Evolutionary conservation across 2,888 invertebrate species (phyloP).

Genomic region (Gari tellinella): DNA sequence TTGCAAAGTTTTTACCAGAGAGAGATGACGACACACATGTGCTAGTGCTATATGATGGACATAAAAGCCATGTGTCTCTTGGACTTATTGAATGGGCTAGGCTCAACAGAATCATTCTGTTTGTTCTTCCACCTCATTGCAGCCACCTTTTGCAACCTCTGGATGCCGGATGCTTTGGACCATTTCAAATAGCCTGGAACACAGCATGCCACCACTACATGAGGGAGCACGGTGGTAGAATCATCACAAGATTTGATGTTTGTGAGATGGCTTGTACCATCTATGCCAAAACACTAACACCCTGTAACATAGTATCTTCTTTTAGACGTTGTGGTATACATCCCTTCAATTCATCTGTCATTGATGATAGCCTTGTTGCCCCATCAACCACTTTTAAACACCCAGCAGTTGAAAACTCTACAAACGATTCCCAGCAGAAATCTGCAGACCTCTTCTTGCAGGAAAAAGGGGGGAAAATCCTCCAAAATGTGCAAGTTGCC

Average conservation of each 20-base stretch:
- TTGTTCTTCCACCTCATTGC: slow-evolving; percentile 55
- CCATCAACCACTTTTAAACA: slow-evolving; percentile 2
- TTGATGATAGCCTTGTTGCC: background rate
- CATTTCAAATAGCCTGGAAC: slow-evolving; percentile 17
- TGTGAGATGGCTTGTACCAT: too few species aligned
- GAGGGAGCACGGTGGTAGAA: slow-evolving; percentile 3
- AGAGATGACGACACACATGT: slow-evolving; percentile 5
- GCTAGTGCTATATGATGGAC: slow-evolving; percentile 37
- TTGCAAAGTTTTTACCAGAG: slow-evolving; percentile 20
- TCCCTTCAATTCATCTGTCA: slow-evolving; percentile 22
- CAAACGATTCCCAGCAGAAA: background rate
- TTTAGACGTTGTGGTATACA: slow-evolving; percentile 23
- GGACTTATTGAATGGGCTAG: slow-evolving; percentile 38
- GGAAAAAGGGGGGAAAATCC: slow-evolving; percentile 1
- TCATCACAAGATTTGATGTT: slow-evolving; percentile 1
- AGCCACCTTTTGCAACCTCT: slow-evolving; percentile 47
- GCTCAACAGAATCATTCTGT: slow-evolving; percentile 36
- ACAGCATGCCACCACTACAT: slow-evolving; percentile 19
- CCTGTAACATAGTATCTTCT: slow-evolving; percentile 12
- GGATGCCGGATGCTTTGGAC: slow-evolving; percentile 13
- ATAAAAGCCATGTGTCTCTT: slow-evolving; percentile 40
- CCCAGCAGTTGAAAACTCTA: too few species aligned
- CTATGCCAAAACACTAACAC: too few species aligned
- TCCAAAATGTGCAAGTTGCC: background rate
- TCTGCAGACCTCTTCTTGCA: background rate